A percentile compares a stretch with the other conserved stretches of the same genome.
phyloP scores from a whole-genome alignment of 1,140 invertebrate species.

The Drosophila nannoptera region DNA sequence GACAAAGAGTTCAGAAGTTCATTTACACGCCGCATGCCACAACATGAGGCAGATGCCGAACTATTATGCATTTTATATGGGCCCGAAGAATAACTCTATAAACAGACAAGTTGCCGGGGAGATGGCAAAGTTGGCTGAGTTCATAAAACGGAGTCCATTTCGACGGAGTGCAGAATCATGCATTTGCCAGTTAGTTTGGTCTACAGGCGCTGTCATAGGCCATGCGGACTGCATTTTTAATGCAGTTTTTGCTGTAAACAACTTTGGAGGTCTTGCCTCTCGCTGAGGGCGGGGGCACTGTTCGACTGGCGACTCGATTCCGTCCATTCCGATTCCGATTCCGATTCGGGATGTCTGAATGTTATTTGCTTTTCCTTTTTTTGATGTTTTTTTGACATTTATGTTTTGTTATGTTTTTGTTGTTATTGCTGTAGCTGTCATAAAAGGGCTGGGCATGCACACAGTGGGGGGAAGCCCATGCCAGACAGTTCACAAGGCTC shows the following conservation, averaged over 20 bases:
- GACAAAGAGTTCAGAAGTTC: slow-evolving; percentile 31
- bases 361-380: slow-evolving; percentile 33
- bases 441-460: slow-evolving; percentile 49
- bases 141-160: slow-evolving; percentile 38
- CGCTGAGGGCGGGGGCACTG: neutral
- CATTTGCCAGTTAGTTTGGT: slow-evolving; percentile 22
- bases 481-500: slow-evolving; percentile 21
- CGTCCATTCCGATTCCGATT: slow-evolving; percentile 1
- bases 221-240: slow-evolving; percentile 67
- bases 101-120: neutral
- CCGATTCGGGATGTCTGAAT: slow-evolving; percentile 30
- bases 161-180: slow-evolving; percentile 31
- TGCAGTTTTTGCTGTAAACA: slow-evolving; percentile 66
- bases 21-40: slow-evolving; percentile 47
- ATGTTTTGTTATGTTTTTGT: slow-evolving; percentile 68
- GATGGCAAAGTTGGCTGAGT: slow-evolving; percentile 28
- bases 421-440: slow-evolving; percentile 61
- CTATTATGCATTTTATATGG: slow-evolving; percentile 36
- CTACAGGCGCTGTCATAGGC: slow-evolving; percentile 17
- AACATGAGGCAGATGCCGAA: slow-evolving; percentile 21
- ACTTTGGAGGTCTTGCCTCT: slow-evolving; percentile 53
- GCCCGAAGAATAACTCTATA: slow-evolving; percentile 6
- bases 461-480: slow-evolving; percentile 1
- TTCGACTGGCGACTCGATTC: too few species aligned
- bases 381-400: slow-evolving; percentile 75